These are phyloP conservation scores for Cerastis leucographa DNA, from an alignment of 2,888 invertebrate species.

Conservation along the genomic window DNA sequence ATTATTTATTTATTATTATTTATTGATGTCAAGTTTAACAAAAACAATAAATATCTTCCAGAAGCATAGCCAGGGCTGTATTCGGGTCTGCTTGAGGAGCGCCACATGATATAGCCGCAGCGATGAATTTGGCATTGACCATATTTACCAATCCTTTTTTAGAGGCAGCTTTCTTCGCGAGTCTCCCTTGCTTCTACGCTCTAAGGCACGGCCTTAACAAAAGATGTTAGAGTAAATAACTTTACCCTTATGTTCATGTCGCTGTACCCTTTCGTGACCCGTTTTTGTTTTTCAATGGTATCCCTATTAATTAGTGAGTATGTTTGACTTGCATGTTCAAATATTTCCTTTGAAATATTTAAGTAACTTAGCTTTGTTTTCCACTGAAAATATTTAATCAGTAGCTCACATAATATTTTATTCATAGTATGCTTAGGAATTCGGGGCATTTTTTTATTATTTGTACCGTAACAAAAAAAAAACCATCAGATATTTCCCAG, in stretches of 20 bases:
- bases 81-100: no score
- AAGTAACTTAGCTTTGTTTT: constrained; percentile 28
- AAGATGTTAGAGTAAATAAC: constrained; percentile 62
- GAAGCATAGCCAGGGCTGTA: no score
- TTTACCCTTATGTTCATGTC: constrained; percentile 49
- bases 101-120: no score
- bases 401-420: background rate
- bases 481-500: no score
- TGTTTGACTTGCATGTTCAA: constrained; percentile 44
- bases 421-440: background rate
- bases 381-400: constrained; percentile 35
- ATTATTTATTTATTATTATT: no score
- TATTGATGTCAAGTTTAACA: no score
- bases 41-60: no score
- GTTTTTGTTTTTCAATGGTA: constrained; percentile 54
- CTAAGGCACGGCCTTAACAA: constrained; percentile 45
- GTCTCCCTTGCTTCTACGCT: constrained; percentile 22
- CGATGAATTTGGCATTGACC: no score
- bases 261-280: constrained; percentile 52
- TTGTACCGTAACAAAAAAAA: background rate
- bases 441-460: background rate
- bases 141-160: no score
- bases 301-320: constrained; percentile 56
- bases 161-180: background rate
- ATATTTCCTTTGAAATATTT: constrained; percentile 52